Evolutionary conservation across 2,113 vertebrate species (phyloP).

Genomic region (Xiphophorus couchianus): DNA sequence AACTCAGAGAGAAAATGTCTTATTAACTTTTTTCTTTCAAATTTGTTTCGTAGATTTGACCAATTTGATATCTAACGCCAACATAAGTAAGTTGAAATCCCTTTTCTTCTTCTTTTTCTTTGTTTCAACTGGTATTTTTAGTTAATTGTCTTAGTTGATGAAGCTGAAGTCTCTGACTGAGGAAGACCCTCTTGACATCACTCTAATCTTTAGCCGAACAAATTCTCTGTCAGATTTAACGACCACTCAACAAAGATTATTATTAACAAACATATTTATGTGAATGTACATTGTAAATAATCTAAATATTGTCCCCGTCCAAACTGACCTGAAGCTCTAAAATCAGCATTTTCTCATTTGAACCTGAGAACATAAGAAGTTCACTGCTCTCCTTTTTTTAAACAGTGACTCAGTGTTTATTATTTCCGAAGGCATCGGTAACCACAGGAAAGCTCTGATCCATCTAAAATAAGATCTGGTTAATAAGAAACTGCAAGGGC

Average conservation of each 20-base stretch:
- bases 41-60: conserved; percentile 5
- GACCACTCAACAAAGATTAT: too few relatives aligned
- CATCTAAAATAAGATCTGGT: not conserved
- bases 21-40: not conserved
- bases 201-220: too few relatives aligned
- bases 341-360: too few relatives aligned
- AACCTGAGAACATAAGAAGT: not conserved
- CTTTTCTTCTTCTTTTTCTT: not conserved
- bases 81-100: not conserved
- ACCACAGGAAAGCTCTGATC: not conserved
- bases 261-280: too few relatives aligned
- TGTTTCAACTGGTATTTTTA: not conserved
- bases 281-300: too few relatives aligned
- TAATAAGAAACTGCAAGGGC: not conserved
- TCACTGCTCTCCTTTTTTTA: not conserved
- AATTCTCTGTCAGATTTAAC: too few relatives aligned
- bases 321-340: not conserved
- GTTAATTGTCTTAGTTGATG: not conserved
- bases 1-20: too few relatives aligned
- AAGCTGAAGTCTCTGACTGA: not conserved
- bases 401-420: not conserved
- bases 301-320: not conserved
- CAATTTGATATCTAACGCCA: not conserved
- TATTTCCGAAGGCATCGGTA: not conserved
- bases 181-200: not conserved